Evolutionary conservation across 2,888 invertebrate genomes (phyloP), one percentile per base, ranked within the genome.

Genomic region (Volucella inflata): DNA sequence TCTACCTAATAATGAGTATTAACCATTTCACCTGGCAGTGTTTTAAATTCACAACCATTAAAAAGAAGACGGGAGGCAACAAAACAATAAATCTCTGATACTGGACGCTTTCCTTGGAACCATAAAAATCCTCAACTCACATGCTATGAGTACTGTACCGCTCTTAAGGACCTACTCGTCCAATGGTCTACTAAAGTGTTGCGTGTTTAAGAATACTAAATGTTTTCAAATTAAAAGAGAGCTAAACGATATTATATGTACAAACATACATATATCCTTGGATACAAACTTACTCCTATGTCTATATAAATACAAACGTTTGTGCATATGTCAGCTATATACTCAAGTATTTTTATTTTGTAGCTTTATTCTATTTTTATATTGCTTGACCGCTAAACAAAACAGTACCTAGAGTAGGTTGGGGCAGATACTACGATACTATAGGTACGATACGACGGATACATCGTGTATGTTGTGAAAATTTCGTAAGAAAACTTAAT

Each of bases 181-280:
- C 10, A 68, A 44, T n/a, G 8, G 50, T 55, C 57, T 48, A 60
- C 59, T 65, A 64, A 75, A 80, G 75, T 60, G 75, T 84, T 80
- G 84, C 84, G 80, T 85, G 84, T 36, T 62, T 40, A 14, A 59
- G 38, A 71, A 65, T 71, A 85, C 76, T 85, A 71, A 85, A 85
- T 67, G 79, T 80, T 84, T 75, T 79, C 46, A 80, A 84, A 84
- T 80, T 84, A 84, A 84, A 84, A 75, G 80, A 65, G 75, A 79
- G 53, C 75, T 80, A 80, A 85, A 80, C 84, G 84, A 76, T 80
- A 59, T 74, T 80, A 59, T 74, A 79, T 62, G 55, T 55, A 50
- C 16, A n/a, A 30, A 46, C 17, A 30, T 9, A 46, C 21, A 12
- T n/a, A 30, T 30, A 30, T 30, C 30, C 30, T 30, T 30, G 6